Evolutionary conservation across 92 coral and sea anemone genomes (phyloP).

Genomic region (Epizoanthus ramosus): DNA sequence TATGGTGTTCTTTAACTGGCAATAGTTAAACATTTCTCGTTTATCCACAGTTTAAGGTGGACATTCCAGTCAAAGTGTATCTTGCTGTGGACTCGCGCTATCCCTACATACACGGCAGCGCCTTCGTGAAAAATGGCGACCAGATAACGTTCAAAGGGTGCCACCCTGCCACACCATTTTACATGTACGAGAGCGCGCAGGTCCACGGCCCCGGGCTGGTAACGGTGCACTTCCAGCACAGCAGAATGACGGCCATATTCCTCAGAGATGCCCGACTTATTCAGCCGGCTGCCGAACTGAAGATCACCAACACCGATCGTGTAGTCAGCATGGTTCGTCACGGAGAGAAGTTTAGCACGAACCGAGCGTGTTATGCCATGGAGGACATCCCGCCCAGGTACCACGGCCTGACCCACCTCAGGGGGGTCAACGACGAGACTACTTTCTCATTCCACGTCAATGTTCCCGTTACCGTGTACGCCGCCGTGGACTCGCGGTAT

Average conservation of each 20-base stretch:
- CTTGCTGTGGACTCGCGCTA: conserved; percentile 83
- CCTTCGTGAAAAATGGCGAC: conserved; percentile 66
- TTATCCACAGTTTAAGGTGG: conserved; percentile 53
- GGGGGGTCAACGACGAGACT: conserved; percentile 66
- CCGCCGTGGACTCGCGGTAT: conserved; percentile 85
- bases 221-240: conserved; percentile 47
- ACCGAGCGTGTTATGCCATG: conserved; percentile 79
- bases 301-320: conserved; percentile 53
- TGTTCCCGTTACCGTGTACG: conserved; percentile 69
- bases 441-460: conserved; percentile 57
- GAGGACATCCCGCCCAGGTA: conserved; percentile 83
- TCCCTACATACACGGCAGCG: conserved; percentile 75
- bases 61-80: conserved; percentile 76
- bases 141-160: conserved; percentile 79
- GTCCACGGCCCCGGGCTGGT: conserved; percentile 76
- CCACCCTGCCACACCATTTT: conserved; percentile 69
- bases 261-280: conserved; percentile 74
- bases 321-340: conserved; percentile 84
- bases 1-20: too few relatives aligned
- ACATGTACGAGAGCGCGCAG: conserved; percentile 74
- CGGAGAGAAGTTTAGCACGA: conserved; percentile 91
- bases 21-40: neutral
- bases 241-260: conserved; percentile 82
- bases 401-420: conserved; percentile 90
- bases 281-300: conserved; percentile 73